Percentiles rank a stretch among this genome's conserved stretches.
phyloP scores from a whole-genome alignment of 1,140 invertebrate genomes.

The Drosophila pachea region DNA sequence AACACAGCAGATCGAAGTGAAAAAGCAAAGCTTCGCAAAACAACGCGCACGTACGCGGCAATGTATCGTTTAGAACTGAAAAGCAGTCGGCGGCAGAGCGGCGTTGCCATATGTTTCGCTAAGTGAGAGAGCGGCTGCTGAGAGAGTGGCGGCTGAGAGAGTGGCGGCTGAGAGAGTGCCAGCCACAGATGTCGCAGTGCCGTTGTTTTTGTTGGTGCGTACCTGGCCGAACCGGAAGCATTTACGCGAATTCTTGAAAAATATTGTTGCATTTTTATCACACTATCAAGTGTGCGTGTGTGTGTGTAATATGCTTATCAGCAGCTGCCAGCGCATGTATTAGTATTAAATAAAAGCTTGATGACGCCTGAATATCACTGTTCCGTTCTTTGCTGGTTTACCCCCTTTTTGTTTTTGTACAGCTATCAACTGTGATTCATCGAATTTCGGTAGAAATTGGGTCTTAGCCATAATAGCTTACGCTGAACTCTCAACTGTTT shows the following conservation, averaged over 20 bases:
- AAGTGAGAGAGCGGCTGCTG: constrained; percentile 12
- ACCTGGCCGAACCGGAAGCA: constrained; percentile 58
- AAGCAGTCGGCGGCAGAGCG: constrained; percentile 30
- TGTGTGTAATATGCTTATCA: constrained; percentile 44
- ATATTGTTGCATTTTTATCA: constrained; percentile 42
- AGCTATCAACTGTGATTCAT: constrained; percentile 52
- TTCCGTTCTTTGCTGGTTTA: constrained; percentile 35
- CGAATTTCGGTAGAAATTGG: constrained; percentile 42
- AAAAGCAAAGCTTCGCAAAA: constrained; percentile 40
- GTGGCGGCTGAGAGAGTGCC: constrained; percentile 7
- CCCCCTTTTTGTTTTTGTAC: constrained; percentile 30
- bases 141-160: constrained; percentile 12
- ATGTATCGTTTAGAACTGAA: constrained; percentile 58
- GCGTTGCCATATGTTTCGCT: constrained; percentile 20
- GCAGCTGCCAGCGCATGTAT: constrained; percentile 6
- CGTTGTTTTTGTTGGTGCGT: constrained; percentile 20
- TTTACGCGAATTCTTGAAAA: constrained; percentile 55
- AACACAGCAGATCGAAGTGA: constrained; percentile 37
- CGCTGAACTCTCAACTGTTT: constrained; percentile 8
- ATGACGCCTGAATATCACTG: constrained; percentile 40
- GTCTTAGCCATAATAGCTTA: constrained; percentile 22
- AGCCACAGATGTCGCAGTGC: constrained; percentile 29
- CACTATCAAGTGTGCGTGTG: constrained; percentile 35
- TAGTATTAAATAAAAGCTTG: constrained; percentile 30
- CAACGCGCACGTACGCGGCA: constrained; percentile 56